Base-by-base conservation (phyloP, 2,888 invertebrate species). In the Ormyrus thymus region DNA sequence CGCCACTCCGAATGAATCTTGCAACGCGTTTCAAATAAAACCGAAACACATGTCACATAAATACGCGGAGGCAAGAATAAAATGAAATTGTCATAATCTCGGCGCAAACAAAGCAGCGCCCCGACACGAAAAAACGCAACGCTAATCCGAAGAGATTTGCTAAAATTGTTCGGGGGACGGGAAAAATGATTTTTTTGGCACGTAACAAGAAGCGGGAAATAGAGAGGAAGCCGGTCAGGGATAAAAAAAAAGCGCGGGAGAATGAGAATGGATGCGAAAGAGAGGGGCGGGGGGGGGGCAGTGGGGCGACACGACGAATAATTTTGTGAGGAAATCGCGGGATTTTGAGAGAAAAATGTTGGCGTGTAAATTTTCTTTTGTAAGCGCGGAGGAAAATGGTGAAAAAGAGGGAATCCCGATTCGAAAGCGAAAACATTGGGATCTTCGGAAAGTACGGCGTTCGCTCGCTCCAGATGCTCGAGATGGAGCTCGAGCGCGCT, bases 341-440 rank as follows among this genome's bases (percentile, higher is more conserved):
- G 68, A 55, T 68, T 78, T 73, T 45, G 9, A 7, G 56, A 62
- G 53, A 65, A 71, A 74, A 77, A 77, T 77, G 70, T 64, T 48
- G 15, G 62, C 55, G 48, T 48, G 61, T 73, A 73, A 73, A 78
- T 78, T 78, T 71, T 66, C 77, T 77, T 77, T 71, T 74, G 74
- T 58, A 7, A 10, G 62, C 46, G 46, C n/a, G 66, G 11, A 9
- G 53, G 15, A 10, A 73, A 73, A 65, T 51, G 61, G 51, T 43
- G 61, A 59, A 61, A 71, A 71, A 61, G 13, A 46, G 48, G 56
- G 13, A 64, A 43, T 51, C 15, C 46, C 58, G 56, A 74, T 50
- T 50, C 10, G 56, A 48, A 65, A 48, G 64, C 62, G 15, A 64
- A 74, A 71, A 51, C 51, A 65, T 65, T 65, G 73, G 58, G 29